phyloP scores from a whole-genome alignment of 2,888 invertebrate species.

The Cremastinae sp. region DNA sequence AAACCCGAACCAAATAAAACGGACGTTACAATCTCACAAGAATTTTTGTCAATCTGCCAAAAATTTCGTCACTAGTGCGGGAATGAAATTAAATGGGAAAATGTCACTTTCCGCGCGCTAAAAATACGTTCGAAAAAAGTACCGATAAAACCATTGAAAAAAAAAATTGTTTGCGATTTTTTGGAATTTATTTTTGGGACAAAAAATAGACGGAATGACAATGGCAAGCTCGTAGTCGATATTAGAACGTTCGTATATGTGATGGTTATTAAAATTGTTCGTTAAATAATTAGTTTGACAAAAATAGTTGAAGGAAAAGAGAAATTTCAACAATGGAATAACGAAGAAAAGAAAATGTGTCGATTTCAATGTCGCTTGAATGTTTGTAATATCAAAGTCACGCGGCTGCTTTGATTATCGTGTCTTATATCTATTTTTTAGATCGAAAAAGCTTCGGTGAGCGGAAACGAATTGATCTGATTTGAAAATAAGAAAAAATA shows the following conservation, averaged over 20 bases:
- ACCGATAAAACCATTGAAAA: too few species aligned
- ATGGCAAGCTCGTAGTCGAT: constrained; percentile 42
- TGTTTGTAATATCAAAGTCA: constrained; percentile 39
- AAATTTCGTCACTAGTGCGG: too few species aligned
- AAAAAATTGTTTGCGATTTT: too few species aligned
- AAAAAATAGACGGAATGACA: constrained; percentile 47
- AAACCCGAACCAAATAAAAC: too few species aligned
- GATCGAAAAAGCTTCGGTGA: constrained; percentile 3
- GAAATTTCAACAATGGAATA: background rate
- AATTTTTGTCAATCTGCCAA: too few species aligned
- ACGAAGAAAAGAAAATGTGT: constrained; percentile 18
- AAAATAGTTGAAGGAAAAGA: constrained; percentile 9
- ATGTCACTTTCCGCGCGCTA: too few species aligned
- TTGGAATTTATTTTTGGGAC: too few species aligned
- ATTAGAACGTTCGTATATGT: constrained; percentile 48
- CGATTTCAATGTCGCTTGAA: constrained; percentile 50
- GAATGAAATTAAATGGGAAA: too few species aligned
- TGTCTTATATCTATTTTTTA: background rate
- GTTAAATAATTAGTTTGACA: constrained; percentile 11
- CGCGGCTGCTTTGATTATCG: constrained; percentile 41
- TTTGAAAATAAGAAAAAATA: background rate
- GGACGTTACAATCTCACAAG: too few species aligned
- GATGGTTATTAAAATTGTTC: constrained; percentile 20
- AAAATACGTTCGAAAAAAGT: too few species aligned
- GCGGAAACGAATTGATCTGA: background rate